Percentiles rank a stretch among this genome's conserved stretches.
These are phyloP conservation scores for Platysteira castanea DNA, from an alignment of 2,113 vertebrate species.

Conservation along the genomic window DNA sequence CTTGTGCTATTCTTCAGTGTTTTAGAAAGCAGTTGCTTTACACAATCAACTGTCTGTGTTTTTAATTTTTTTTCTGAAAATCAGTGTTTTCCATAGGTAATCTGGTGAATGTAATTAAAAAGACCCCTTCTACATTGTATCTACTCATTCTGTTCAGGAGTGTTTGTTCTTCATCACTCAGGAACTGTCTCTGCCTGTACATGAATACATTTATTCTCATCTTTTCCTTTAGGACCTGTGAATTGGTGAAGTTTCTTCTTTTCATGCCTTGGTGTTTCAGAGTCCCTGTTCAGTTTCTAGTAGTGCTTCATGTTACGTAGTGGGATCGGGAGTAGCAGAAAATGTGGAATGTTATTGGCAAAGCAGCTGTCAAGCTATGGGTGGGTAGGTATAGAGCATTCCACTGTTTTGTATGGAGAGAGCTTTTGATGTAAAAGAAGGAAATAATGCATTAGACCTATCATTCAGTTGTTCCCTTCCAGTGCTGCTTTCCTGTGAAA, in stretches of 20 bases:
- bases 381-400: not conserved
- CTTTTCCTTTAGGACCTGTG: not conserved
- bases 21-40: not conserved
- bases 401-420: not conserved
- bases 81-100: not conserved
- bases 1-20: not conserved
- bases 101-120: not conserved
- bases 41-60: not conserved
- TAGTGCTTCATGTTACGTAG: not conserved
- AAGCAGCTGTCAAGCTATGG: not conserved
- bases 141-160: not conserved
- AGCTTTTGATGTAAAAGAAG: not conserved
- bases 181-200: not conserved
- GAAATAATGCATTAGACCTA: not conserved
- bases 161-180: not conserved
- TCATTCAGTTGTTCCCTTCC: not conserved
- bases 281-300: not conserved
- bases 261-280: not conserved
- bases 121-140: not conserved
- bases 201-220: not conserved
- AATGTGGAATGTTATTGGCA: not conserved
- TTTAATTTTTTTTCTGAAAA: not conserved
- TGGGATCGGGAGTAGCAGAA: fast-evolving
- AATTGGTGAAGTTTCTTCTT: not conserved
- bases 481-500: not conserved